phyloP scores from a whole-genome alignment of 2,797 vertebrate species.

The Odontamblyopus rebecca region DNA sequence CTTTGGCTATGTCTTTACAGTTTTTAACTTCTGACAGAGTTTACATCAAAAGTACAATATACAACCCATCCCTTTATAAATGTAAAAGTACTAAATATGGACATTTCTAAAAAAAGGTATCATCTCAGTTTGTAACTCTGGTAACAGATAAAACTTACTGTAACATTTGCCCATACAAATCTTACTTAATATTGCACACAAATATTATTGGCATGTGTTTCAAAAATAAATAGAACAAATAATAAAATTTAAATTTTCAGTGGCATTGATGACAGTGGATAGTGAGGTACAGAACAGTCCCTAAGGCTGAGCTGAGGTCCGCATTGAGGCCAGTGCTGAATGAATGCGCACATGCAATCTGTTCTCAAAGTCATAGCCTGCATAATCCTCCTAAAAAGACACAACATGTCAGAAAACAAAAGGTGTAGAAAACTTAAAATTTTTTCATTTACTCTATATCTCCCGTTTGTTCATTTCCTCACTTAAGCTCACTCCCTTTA shows the following conservation, averaged over 20 bases:
- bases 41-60: slow-evolving; percentile 6
- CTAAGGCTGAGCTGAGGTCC: slow-evolving; percentile 86
- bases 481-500: no score
- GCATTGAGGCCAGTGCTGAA: slow-evolving; percentile 89
- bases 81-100: slow-evolving; percentile 17
- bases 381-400: slow-evolving; percentile 87
- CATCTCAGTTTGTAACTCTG: slow-evolving; percentile 6
- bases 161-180: slow-evolving; percentile 25
- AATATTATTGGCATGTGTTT: slow-evolving; percentile 35
- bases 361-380: slow-evolving; percentile 98
- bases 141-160: slow-evolving; percentile 10
- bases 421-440: no score
- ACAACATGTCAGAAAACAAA: no score
- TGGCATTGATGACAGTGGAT: slow-evolving; percentile 18
- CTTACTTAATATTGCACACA: slow-evolving; percentile 18
- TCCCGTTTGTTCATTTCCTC: no score
- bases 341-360: slow-evolving; percentile 96
- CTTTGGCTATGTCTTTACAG: slow-evolving; percentile 30
- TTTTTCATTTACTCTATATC: neutral
- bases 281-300: slow-evolving; percentile 10
- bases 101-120: slow-evolving; percentile 24
- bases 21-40: slow-evolving; percentile 10
- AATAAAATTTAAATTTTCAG: slow-evolving; percentile 10
- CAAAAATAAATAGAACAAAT: slow-evolving; percentile 28
- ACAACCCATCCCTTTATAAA: slow-evolving; percentile 17